phyloP scores from a whole-genome alignment of 1,140 invertebrate genomes.

The Tyrophagus putrescentiae region DNA sequence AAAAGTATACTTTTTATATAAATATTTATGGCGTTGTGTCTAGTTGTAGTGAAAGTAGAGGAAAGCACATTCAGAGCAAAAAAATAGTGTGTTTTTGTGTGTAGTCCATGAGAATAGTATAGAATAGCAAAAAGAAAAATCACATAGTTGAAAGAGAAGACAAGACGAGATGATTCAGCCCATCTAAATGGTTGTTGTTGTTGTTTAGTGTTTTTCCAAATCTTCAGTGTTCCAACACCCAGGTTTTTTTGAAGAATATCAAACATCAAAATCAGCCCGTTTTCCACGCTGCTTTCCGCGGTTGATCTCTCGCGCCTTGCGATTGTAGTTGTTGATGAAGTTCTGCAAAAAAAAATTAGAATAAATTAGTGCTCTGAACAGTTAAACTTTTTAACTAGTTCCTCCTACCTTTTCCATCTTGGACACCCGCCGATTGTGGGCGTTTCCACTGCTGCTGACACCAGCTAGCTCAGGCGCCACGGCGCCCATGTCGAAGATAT shows the following conservation, averaged over 20 bases:
- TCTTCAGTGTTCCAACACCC: no score
- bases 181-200: conserved; percentile 28
- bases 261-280: conserved; percentile 38
- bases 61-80: no score
- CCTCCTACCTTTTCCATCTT: conserved; percentile 58
- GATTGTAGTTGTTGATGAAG: conserved; percentile 65
- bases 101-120: neutral
- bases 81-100: neutral
- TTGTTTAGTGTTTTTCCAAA: no score
- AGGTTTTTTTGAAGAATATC: no score
- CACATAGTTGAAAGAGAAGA: neutral
- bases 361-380: no score
- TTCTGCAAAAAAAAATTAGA: conserved; percentile 44
- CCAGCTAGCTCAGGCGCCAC: conserved; percentile 44
- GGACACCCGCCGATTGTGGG: conserved; percentile 41
- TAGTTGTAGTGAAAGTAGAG: no score
- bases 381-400: no score
- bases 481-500: conserved; percentile 62
- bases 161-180: neutral
- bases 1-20: no score
- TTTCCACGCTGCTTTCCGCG: conserved; percentile 76
- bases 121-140: neutral
- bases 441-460: conserved; percentile 29
- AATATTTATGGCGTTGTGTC: no score
- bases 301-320: conserved; percentile 70